Base-by-base conservation (phyloP, 1,140 invertebrate species). In the Drosophila ironensis region DNA sequence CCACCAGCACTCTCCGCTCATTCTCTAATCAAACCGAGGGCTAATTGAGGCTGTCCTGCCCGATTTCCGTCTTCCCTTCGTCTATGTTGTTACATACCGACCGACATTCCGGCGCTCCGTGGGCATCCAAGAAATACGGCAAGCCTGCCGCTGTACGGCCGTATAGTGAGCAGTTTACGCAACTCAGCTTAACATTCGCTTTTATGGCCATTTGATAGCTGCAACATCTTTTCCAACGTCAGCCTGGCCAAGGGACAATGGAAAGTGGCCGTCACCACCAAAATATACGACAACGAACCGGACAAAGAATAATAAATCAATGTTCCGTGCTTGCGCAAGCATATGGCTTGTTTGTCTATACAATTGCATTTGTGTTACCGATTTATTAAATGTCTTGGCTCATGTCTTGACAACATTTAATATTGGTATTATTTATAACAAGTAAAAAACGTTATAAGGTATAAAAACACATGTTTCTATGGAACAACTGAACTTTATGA, bases 121-220 rank as follows among this genome's bases (percentile, higher is more conserved):
- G 11, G 12, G 38, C 51, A 33, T 51, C 59, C 46, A 35, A 37
- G 38, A 17, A 66, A 52, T 35, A 52, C 47, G 60, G 56, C 56
- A 40, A 11, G 11, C n/a, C 28, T n/a, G n/a, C 11, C 7, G 0
- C 11, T 11, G 2, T 9, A 17, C 33, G 59, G 57, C 57, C 56
- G 57, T 63, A 64, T 63, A 63, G 56, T 63, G 42, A 64, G 33
- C 46, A 66, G 60, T 51, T 66, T 66, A 66, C 46, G 60, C 37
- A 33, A 42, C 33, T 54, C 63, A 20, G 61, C 66, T 66, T 54
- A 53, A 61, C 71, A 61, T 81, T 75, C 72, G 56, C 66, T 72
- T 80, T 80, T 80, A 80, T 71, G 76, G 67, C 66, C 35, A 67
- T 80, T 80, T 80, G 72, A 80, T 81, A 76, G 76, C 75, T 74